These are phyloP conservation scores for Nephotettix cincticeps DNA, from an alignment of 1,140 invertebrate genomes.

Conservation along the genomic window DNA sequence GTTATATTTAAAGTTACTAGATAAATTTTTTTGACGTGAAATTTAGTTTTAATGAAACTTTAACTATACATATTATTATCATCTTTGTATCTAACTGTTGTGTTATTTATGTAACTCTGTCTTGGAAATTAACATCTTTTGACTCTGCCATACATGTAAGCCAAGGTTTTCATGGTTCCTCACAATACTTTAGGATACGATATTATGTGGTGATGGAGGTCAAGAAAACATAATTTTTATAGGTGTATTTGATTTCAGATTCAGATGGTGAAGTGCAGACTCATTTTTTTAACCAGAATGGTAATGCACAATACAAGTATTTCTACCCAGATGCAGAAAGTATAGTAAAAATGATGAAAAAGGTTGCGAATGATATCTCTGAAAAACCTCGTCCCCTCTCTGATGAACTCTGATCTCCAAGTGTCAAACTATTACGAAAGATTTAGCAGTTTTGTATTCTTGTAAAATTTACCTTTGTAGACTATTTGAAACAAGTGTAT, in stretches of 20 bases:
- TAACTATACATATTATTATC: too few species aligned
- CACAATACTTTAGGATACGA: background rate
- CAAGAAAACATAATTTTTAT: conserved; percentile 11
- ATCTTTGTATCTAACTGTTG: too few species aligned
- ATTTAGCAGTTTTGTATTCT: too few species aligned
- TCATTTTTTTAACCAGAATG: conserved; percentile 56
- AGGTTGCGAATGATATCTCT: conserved; percentile 28
- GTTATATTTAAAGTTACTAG: too few species aligned
- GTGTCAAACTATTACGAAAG: too few species aligned
- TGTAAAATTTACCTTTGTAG: too few species aligned
- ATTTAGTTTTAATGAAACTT: too few species aligned
- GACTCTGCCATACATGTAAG: too few species aligned
- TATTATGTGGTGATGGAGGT: background rate
- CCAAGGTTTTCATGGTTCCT: background rate
- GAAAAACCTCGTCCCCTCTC: background rate
- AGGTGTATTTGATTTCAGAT: conserved; percentile 40
- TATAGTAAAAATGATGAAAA: conserved; percentile 53
- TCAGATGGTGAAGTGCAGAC: conserved; percentile 52
- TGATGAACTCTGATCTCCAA: conserved; percentile 19
- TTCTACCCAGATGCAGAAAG: conserved; percentile 56
- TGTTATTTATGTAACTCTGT: too few species aligned
- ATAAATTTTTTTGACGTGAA: too few species aligned
- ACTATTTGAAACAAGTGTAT: too few species aligned
- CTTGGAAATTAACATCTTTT: too few species aligned
- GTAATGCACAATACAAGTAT: conserved; percentile 58